A percentile compares a stretch with the other conserved stretches of the same genome.
Evolutionary conservation across 2,113 vertebrate genomes (phyloP).

Genomic region (Micronycteris hirsuta): DNA sequence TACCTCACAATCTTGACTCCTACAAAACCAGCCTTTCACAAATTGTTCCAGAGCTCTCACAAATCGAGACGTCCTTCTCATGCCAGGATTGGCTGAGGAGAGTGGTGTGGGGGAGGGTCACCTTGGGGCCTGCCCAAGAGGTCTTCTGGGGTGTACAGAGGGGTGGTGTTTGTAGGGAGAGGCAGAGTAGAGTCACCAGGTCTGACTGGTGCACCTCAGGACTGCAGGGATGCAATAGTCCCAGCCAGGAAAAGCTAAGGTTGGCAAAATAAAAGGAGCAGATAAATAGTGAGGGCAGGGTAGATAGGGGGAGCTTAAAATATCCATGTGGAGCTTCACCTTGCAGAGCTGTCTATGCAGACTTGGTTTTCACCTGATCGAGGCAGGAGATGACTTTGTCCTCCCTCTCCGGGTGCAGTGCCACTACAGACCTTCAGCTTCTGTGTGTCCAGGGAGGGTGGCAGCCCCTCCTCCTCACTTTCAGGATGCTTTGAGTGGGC

Average conservation of each 20-base stretch:
- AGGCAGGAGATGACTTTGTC: background rate
- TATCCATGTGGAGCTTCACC: background rate
- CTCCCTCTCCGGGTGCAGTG: background rate
- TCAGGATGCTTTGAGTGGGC: background rate
- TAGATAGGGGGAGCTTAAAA: background rate
- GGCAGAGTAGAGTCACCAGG: background rate
- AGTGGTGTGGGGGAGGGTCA: constrained; percentile 5
- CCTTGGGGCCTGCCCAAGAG: background rate
- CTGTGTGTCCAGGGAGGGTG: background rate
- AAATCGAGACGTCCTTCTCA: background rate
- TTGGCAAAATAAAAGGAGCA: background rate
- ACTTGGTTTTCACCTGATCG: background rate
- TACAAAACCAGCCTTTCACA: constrained; percentile 65
- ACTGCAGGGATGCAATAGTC: background rate
- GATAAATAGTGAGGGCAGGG: accelerated
- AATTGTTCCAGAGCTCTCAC: constrained; percentile 42
- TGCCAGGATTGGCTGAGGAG: background rate
- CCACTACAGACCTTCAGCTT: background rate
- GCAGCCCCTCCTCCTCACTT: accelerated
- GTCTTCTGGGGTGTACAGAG: constrained; percentile 1
- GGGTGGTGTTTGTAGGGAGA: too few species aligned
- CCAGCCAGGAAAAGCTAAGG: background rate
- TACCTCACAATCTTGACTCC: constrained; percentile 50
- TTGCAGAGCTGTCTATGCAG: background rate
- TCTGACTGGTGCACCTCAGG: background rate